These are phyloP conservation scores for Drosophila silvestris DNA, from an alignment of 2,888 invertebrate species.

Conservation along the genomic window DNA sequence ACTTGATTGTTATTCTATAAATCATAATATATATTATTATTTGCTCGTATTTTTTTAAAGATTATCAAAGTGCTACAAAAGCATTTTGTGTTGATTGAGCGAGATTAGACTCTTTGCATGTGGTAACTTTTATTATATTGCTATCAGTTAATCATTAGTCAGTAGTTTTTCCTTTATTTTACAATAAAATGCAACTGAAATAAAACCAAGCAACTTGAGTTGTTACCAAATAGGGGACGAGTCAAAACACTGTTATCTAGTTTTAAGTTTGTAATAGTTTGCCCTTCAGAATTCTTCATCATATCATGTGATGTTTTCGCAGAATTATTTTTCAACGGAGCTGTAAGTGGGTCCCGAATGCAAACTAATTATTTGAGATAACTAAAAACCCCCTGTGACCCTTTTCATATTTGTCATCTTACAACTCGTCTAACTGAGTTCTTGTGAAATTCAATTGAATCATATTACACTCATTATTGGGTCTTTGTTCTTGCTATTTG, in stretches of 20 bases:
- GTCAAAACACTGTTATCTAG: no score
- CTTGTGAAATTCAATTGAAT: background rate
- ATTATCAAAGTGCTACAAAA: background rate
- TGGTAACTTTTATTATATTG: background rate
- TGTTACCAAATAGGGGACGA: background rate
- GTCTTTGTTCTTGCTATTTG: background rate
- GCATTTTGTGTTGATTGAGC: background rate
- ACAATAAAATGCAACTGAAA: background rate
- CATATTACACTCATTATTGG: background rate
- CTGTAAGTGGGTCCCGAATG: background rate
- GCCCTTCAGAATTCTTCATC: background rate
- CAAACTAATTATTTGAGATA: background rate
- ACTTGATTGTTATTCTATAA: background rate
- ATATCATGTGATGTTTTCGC: background rate
- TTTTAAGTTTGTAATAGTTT: no score
- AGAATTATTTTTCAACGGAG: background rate
- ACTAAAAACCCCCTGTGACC: background rate
- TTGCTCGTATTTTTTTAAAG: background rate
- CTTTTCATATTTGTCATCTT: background rate
- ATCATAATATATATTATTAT: background rate
- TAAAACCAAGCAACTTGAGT: background rate
- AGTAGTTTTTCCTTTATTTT: background rate
- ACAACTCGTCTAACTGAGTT: background rate
- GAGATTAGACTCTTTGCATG: background rate
- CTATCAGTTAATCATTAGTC: background rate